phyloP scores from a whole-genome alignment of 2,797 vertebrate genomes.

The Poecilia wingei region DNA sequence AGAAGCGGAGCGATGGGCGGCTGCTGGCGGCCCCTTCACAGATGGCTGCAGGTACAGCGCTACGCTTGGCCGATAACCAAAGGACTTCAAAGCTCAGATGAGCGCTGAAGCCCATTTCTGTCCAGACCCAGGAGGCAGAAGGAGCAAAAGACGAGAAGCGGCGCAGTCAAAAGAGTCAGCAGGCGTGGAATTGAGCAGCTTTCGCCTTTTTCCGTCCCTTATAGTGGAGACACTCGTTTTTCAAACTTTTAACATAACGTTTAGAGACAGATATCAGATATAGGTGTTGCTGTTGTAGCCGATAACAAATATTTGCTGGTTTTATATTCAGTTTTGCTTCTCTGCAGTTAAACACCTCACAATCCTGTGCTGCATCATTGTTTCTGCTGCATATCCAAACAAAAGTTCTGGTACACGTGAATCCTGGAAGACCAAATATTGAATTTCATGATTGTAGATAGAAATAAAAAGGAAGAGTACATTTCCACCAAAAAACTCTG shows the following conservation, averaged over 20 bases:
- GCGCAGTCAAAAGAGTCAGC: conserved; percentile 66
- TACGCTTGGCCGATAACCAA: conserved; percentile 80
- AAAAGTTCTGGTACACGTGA: not conserved
- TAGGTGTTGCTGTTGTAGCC: not conserved
- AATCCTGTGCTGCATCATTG: not conserved
- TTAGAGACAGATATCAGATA: not conserved
- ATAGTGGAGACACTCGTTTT: not conserved
- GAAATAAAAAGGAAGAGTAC: no score
- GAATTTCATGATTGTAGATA: no score
- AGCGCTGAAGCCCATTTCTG: conserved; percentile 70
- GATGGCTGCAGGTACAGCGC: conserved; percentile 82
- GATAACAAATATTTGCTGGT: not conserved
- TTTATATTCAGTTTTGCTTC: not conserved
- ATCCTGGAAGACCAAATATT: not conserved
- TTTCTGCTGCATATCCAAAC: not conserved
- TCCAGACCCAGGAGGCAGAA: conserved; percentile 65
- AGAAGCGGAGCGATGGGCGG: conserved; percentile 65
- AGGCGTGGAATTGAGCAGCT: conserved; percentile 70
- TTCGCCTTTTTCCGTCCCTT: conserved; percentile 24
- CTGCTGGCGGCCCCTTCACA: conserved; percentile 78
- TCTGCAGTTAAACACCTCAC: not conserved
- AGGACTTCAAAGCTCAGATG: conserved; percentile 81
- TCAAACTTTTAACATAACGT: not conserved
- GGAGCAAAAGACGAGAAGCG: conserved; percentile 43
- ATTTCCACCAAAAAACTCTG: no score